These are phyloP conservation scores for Ctenicera cuprea DNA, from an alignment of 2,888 invertebrate species.

Conservation along the genomic window DNA sequence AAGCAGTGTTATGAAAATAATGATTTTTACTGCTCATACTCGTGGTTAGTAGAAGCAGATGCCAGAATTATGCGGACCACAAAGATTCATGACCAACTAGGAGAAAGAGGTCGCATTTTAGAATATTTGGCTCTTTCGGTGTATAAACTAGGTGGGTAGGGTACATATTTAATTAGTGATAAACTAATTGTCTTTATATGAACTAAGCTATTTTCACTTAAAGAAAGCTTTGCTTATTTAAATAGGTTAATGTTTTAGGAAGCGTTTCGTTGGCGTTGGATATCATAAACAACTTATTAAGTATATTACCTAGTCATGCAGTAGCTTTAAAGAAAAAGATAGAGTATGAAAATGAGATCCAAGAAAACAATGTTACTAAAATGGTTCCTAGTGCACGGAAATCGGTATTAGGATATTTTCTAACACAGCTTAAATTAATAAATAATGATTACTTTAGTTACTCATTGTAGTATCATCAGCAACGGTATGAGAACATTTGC, in stretches of 20 bases:
- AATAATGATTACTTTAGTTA: background rate
- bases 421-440: constrained; percentile 67
- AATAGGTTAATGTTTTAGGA: constrained; percentile 74
- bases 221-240: too few species aligned
- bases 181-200: too few species aligned
- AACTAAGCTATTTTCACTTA: too few species aligned
- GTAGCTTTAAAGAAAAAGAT: constrained; percentile 93
- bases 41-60: constrained; percentile 97
- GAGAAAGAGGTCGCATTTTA: constrained; percentile 86
- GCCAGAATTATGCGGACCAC: constrained; percentile 73
- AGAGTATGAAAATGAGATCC: constrained; percentile 91
- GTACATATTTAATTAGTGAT: too few species aligned
- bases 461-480: background rate
- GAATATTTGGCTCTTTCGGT: constrained; percentile 97
- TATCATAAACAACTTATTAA: constrained; percentile 91
- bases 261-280: constrained; percentile 89
- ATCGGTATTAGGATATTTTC: background rate
- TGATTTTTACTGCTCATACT: constrained; percentile 93
- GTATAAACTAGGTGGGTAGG: constrained; percentile 86
- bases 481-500: constrained; percentile 73
- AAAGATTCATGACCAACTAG: constrained; percentile 81
- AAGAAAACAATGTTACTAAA: constrained; percentile 67
- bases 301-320: constrained; percentile 86
- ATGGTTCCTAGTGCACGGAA: background rate
- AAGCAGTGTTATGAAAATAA: constrained; percentile 93